Evolutionary conservation across 2,113 vertebrate species (phyloP).

Genomic region (Geothlypis trichas): DNA sequence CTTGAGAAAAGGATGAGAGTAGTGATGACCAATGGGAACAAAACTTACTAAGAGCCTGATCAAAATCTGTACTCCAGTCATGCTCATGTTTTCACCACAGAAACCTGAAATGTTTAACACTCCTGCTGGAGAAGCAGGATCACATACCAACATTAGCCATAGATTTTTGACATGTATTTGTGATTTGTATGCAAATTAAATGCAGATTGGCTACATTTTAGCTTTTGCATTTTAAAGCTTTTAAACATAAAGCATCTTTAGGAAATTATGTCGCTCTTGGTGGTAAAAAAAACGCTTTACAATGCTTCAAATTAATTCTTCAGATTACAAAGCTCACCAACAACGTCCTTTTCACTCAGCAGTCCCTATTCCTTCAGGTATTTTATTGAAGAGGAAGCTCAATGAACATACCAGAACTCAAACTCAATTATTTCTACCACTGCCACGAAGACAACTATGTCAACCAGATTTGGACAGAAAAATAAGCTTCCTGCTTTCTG

Average conservation of each 20-base stretch:
- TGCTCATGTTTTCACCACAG: not conserved
- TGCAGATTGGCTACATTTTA: not conserved
- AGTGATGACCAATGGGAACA: not conserved
- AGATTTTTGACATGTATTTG: not conserved
- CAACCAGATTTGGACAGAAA: not conserved
- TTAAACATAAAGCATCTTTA: not conserved
- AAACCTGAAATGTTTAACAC: not conserved
- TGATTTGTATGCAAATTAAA: not conserved
- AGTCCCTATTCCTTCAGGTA: not conserved
- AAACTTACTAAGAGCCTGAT: not conserved
- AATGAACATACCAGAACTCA: not conserved
- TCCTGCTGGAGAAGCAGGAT: not conserved
- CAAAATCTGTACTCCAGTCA: not conserved
- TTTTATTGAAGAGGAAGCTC: not conserved
- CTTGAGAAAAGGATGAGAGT: not conserved
- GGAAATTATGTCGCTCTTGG: not conserved
- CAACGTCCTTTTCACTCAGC: not conserved
- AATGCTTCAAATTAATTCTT: not conserved
- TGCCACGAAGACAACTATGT: not conserved
- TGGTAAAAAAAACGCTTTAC: not conserved
- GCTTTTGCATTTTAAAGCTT: not conserved
- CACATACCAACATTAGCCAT: not conserved
- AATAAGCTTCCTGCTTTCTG: not conserved
- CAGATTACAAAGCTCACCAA: not conserved
- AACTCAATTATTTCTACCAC: not conserved